Base-by-base conservation (phyloP, 2,797 vertebrate species). In the Cossypha dichroa region DNA sequence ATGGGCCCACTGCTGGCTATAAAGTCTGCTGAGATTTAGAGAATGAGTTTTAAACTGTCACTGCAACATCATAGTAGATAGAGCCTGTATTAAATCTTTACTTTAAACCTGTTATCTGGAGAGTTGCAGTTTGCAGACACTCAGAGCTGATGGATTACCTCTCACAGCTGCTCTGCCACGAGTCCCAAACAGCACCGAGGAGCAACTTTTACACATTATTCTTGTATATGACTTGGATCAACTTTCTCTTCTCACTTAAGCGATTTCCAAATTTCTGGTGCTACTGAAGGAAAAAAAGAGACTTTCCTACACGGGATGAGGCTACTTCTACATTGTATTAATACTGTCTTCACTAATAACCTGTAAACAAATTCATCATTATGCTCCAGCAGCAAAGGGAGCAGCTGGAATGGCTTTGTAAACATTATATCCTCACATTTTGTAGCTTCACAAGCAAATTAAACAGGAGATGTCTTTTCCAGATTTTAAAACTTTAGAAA, bases 1-100 rank as follows among this genome's bases (percentile, higher is more conserved):
- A 98, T 98, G 98, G 98, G 99, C 99, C 99, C 98, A 98, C 96
- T 97, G 98, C 98, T 96, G 97, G 98, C 99, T 98, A 98, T 98
- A 99, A 99, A 98, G 98, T 98, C 98, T 98, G 98, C 98, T 97
- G 98, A 98, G 99, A 99, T 98, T 98, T 98, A 98, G 98, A 98
- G 98, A 98, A 98, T 98, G 98, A 98, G 99, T 99, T 99, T 98
- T 99, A 99, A 99, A 99, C 98, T 99, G 98, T 99, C 98, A 98
- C 98, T 95, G 98, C 98, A 97, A 97, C 97, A 98, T 98, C 98
- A 98, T 22, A 97, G 97, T 83, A 96, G 97, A 98, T 97, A 97
- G 95, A 97, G 97, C 85, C 98, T 95, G 98, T 98, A 98, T 99
- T 98, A 99, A 99, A 99, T 98, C 98, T 99, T 98, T 98, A 98